Evolutionary conservation across 1,140 invertebrate genomes (phyloP), one percentile per base, ranked within the genome.

Genomic region (Ptiloglossa arizonensis): DNA sequence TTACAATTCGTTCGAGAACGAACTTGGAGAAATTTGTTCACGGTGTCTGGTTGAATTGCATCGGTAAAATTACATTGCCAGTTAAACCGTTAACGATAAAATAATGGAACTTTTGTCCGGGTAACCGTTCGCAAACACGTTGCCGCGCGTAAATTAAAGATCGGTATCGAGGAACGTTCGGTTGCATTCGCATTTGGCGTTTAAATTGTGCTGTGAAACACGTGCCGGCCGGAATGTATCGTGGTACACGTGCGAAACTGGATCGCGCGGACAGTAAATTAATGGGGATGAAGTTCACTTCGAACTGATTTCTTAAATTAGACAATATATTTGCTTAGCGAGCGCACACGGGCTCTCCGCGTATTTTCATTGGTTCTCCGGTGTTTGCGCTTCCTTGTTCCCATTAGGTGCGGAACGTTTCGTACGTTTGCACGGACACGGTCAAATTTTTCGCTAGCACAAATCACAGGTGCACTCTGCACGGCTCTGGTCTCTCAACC

Each of bases 281-380:
- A 48, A 62, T 11, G 57, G 44, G 69, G 38, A 4, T 35, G 29
- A 62, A 62, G n/a, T 48, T 71, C 56, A 35, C 50, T 50, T 48
- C 41, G 41, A 59, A 62, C 56, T 35, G 56, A 71, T 50, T 48
- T 35, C 27, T 48, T 35, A 41, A 41, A n/a, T 48, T n/a, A 46
- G 35, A 35, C 24, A 17, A 29, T 70, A 22, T 46, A 24, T 68
- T 22, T 15, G 19, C 27, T 15, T 46, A 17, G 54, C 29, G 22
- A 44, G 32, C 9, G 17, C 5, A 2, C 4, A 2, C 22, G 4
- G 13, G 15, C 57, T 44, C 27, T 38, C 38, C 11, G 9, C 15
- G 27, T 24, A 35, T 48, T 71, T 35, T 5, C 41, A 8, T 15
- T 22, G n/a, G n/a, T 46, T 6, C 11, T n/a, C 24, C 11, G n/a